phyloP scores from a whole-genome alignment of 1,140 invertebrate genomes.

The Bombus fervidus region DNA sequence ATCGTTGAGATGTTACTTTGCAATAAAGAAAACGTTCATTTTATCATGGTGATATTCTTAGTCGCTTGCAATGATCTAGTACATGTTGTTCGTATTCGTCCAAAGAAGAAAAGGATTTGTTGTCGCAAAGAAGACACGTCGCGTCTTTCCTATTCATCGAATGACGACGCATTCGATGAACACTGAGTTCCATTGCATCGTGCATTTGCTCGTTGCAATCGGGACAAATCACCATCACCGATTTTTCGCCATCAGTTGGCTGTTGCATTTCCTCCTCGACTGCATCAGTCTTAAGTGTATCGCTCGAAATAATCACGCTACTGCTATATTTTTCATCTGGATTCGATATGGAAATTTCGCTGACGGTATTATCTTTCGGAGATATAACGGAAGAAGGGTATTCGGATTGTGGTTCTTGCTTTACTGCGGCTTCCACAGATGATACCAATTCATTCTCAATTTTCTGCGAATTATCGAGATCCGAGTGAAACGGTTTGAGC shows the following conservation, averaged over 20 bases:
- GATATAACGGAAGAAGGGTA: background rate
- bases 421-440: background rate
- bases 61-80: conserved; percentile 35
- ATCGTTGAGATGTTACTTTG: background rate
- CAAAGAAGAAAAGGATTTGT: conserved; percentile 26
- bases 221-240: background rate
- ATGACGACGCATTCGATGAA: conserved; percentile 38
- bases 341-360: background rate
- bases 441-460: background rate
- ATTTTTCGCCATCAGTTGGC: background rate
- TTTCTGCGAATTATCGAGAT: background rate
- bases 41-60: conserved; percentile 32
- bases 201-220: conserved; percentile 32
- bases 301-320: background rate
- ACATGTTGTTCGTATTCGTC: conserved; percentile 42
- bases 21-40: background rate
- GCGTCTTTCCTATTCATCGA: conserved; percentile 32
- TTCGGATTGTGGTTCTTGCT: background rate
- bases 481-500: background rate
- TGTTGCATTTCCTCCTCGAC: background rate
- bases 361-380: background rate
- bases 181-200: background rate
- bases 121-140: conserved; percentile 40
- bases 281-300: background rate
- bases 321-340: background rate